phyloP scores from a whole-genome alignment of 2,888 invertebrate genomes.

The Rugalucina vietnamica region DNA sequence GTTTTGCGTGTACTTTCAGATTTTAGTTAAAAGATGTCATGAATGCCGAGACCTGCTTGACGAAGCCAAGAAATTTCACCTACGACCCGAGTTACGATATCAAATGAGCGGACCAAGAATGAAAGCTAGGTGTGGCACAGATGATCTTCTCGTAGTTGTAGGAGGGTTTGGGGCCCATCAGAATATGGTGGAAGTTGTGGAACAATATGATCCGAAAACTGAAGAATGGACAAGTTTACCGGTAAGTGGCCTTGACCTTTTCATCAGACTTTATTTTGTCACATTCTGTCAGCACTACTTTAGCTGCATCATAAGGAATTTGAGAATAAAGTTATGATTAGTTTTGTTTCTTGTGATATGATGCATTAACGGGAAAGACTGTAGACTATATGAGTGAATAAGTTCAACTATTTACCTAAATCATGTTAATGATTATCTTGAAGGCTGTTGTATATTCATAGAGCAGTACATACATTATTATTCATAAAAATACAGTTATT shows the following conservation, averaged over 20 bases:
- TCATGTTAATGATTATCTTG: too few species aligned
- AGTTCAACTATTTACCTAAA: too few species aligned
- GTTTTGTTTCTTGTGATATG: too few species aligned
- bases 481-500: too few species aligned
- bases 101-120: constrained; percentile 78
- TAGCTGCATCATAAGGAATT: too few species aligned
- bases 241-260: constrained; percentile 75
- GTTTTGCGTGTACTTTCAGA: constrained; percentile 62
- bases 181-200: constrained; percentile 81
- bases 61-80: constrained; percentile 82
- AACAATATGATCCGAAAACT: constrained; percentile 81
- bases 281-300: too few species aligned
- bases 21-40: constrained; percentile 77
- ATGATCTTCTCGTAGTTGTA: constrained; percentile 79
- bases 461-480: too few species aligned
- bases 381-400: too few species aligned
- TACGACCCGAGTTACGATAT: constrained; percentile 81
- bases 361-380: too few species aligned
- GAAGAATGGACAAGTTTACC: constrained; percentile 79
- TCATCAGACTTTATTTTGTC: too few species aligned
- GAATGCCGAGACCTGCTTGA: constrained; percentile 82
- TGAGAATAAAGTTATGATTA: too few species aligned
- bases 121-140: constrained; percentile 77
- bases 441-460: too few species aligned
- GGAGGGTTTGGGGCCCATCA: constrained; percentile 83